phyloP scores from a whole-genome alignment of 1,140 invertebrate species.

The Anadara kagoshimensis region DNA sequence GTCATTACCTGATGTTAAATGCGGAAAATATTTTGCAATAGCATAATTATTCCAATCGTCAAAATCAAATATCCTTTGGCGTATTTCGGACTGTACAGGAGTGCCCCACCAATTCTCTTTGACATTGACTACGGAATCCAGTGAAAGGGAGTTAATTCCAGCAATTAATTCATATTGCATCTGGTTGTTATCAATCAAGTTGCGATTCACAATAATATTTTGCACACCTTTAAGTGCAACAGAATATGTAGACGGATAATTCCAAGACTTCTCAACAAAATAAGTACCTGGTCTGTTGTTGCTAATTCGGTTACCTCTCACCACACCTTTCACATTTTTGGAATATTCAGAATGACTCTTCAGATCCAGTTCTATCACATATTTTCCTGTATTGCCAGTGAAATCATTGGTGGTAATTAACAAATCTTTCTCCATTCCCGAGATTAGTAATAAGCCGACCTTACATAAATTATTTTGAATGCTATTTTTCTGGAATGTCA shows the following conservation, averaged over 20 bases:
- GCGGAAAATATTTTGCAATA: slow-evolving; percentile 91
- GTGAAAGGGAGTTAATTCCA: slow-evolving; percentile 81
- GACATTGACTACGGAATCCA: slow-evolving; percentile 91
- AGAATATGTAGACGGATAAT: slow-evolving; percentile 79
- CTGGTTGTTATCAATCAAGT: slow-evolving; percentile 89
- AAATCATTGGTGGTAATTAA: slow-evolving; percentile 84
- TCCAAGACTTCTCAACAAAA: slow-evolving; percentile 52
- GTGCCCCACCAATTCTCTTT: slow-evolving; percentile 97
- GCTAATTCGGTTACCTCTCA: slow-evolving; percentile 86
- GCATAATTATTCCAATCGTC: slow-evolving; percentile 99
- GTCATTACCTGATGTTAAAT: slow-evolving; percentile 76
- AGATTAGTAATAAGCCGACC: slow-evolving; percentile 87
- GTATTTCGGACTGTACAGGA: slow-evolving; percentile 81
- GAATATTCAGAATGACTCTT: slow-evolving; percentile 96
- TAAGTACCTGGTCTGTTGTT: slow-evolving; percentile 76
- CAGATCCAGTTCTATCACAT: slow-evolving; percentile 90
- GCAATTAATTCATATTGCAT: slow-evolving; percentile 94
- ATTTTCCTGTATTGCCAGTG: slow-evolving; percentile 85
- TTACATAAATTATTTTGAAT: slow-evolving; percentile 91
- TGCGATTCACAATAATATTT: slow-evolving; percentile 91
- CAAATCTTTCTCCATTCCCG: slow-evolving; percentile 98
- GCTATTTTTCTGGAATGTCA: slow-evolving; percentile 85
- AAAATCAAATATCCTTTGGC: slow-evolving; percentile 96
- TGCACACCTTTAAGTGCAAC: slow-evolving; percentile 96
- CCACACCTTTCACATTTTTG: slow-evolving; percentile 86